Conservation (phyloP, 1,140 invertebrate species). For the Ganaspis sp. region DNA sequence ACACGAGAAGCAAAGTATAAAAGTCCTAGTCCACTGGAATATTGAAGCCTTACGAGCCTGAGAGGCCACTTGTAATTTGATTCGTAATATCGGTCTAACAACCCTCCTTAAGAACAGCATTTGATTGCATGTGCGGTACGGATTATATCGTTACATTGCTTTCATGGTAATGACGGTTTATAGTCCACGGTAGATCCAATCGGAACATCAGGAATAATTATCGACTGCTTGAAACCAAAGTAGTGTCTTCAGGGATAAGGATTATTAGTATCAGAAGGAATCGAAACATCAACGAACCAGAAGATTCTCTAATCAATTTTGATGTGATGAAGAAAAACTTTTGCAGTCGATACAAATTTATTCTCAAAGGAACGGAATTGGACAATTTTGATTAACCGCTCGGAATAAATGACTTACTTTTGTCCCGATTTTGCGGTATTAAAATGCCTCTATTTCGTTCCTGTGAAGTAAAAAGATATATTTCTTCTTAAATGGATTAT, state of each 20-base stretch:
- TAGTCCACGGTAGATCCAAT: background rate
- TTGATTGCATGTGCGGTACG: conserved; percentile 26
- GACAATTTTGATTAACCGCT: too few species aligned
- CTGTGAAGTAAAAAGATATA: too few species aligned
- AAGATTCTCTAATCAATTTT: too few species aligned
- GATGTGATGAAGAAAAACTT: too few species aligned
- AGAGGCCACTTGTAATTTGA: conserved; percentile 57
- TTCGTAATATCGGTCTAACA: conserved; percentile 54
- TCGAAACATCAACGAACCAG: too few species aligned
- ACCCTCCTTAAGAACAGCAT: conserved; percentile 30
- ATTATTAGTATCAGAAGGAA: too few species aligned
- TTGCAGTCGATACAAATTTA: too few species aligned
- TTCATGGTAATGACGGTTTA: conserved; percentile 32
- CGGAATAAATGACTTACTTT: too few species aligned
- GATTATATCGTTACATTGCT: conserved; percentile 29
- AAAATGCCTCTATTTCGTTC: too few species aligned
- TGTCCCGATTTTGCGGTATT: too few species aligned
- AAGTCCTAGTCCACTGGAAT: conserved; percentile 47
- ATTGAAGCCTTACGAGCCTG: conserved; percentile 51
- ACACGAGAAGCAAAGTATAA: conserved; percentile 59
- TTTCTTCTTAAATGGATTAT: too few species aligned
- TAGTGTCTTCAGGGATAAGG: background rate
- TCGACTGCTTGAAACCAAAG: background rate
- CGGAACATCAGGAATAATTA: background rate
- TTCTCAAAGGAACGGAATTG: too few species aligned